These are phyloP conservation scores for Styela clava DNA, from an alignment of 23 tunicate genomes.

Conservation along the genomic window DNA sequence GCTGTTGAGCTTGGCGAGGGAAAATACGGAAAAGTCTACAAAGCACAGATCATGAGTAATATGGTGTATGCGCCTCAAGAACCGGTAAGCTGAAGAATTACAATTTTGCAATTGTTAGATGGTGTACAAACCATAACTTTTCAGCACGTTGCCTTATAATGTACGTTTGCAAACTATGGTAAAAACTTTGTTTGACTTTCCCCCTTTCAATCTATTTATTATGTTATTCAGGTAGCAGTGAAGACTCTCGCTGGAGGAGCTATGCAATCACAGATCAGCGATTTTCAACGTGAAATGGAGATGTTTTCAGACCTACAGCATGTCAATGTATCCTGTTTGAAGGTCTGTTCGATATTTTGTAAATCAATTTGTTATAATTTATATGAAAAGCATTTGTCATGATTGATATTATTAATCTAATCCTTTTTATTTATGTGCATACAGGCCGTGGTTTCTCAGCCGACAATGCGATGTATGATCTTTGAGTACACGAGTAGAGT, in stretches of 20 bases:
- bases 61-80: slow-evolving; percentile 67
- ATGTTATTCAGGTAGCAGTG: slow-evolving; percentile 55
- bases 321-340: slow-evolving; percentile 74
- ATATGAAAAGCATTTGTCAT: no score
- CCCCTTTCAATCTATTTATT: no score
- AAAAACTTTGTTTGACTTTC: no score
- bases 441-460: slow-evolving; percentile 84
- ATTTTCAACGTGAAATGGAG: slow-evolving; percentile 81
- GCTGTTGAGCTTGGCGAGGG: slow-evolving; percentile 83
- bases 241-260: slow-evolving; percentile 54
- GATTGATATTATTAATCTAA: no score
- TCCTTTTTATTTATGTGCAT: no score
- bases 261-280: slow-evolving; percentile 44
- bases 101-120: no score
- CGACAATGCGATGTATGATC: slow-evolving; percentile 76
- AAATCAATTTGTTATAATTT: no score
- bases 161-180: no score
- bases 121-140: no score
- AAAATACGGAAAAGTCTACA: slow-evolving; percentile 84
- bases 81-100: slow-evolving; percentile 52
- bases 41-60: slow-evolving; percentile 83
- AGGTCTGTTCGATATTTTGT: slow-evolving; percentile 51
- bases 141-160: no score
- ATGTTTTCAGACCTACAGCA: slow-evolving; percentile 71
- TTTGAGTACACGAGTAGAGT: slow-evolving; percentile 76